Percentiles rank a stretch among this genome's conserved stretches.
phyloP scores from a whole-genome alignment of 1,140 invertebrate genomes.

The Apis mellifera region Amel_HAv3.1 CM009937.2:14065501-14066000 shows the following conservation, averaged over 20 bases:
- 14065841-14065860: not conserved
- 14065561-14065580: constrained; percentile 31
- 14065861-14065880: no score
- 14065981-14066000: no score
- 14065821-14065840: not conserved
- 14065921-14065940: no score
- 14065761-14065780: not conserved
- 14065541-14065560: constrained; percentile 50
- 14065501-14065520: constrained; percentile 42
- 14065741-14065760: not conserved
- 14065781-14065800: not conserved
- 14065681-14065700: constrained; percentile 14
- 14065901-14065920: no score
- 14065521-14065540: constrained; percentile 45
- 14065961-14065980: no score
- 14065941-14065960: no score
- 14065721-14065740: not conserved
- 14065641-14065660: constrained; percentile 39
- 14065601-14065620: not conserved
- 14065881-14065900: no score
- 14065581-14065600: constrained; percentile 38
- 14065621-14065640: constrained; percentile 48
- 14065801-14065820: not conserved
- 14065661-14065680: constrained; percentile 11
- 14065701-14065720: constrained; percentile 16